Percentiles rank a stretch among this genome's conserved stretches.
These are phyloP conservation scores for Helicoverpa assulta DNA, from an alignment of 2,888 invertebrate genomes.

Conservation along the genomic window DNA sequence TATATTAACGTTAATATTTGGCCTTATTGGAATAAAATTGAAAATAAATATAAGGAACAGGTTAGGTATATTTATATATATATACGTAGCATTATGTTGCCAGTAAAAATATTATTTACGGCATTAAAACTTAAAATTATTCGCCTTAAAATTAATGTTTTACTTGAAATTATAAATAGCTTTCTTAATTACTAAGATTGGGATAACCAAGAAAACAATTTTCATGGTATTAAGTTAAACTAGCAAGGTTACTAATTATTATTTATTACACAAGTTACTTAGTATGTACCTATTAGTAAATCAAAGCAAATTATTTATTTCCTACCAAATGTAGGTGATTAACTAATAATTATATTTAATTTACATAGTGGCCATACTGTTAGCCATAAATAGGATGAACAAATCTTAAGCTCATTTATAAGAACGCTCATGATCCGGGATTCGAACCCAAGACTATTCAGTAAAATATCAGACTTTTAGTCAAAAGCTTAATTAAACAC, in stretches of 20 bases:
- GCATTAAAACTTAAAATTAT: slow-evolving; percentile 9
- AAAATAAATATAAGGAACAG: slow-evolving; percentile 1
- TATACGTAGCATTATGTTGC: slow-evolving; percentile 1
- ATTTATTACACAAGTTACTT: too few relatives aligned
- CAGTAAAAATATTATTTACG: slow-evolving; percentile 26
- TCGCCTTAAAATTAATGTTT: slow-evolving; percentile 16
- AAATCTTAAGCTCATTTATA: too few relatives aligned
- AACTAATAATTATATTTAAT: slow-evolving; percentile 6
- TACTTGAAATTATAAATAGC: slow-evolving; percentile 16
- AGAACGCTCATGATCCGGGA: too few relatives aligned
- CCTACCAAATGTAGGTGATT: background rate
- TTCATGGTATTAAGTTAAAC: slow-evolving; percentile 21
- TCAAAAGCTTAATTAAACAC: background rate
- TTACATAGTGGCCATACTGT: background rate
- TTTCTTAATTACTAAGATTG: slow-evolving; percentile 20
- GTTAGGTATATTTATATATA: background rate
- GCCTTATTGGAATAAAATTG: background rate
- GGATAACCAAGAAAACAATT: slow-evolving; percentile 6
- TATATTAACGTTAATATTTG: background rate
- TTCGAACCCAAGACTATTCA: too few relatives aligned
- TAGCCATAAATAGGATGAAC: too few relatives aligned
- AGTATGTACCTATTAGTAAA: too few relatives aligned
- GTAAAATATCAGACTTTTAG: background rate
- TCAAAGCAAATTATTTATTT: background rate
- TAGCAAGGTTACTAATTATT: background rate